These are phyloP conservation scores for Apis florea DNA, from an alignment of 1,140 invertebrate genomes.

Conservation along the genomic window DNA sequence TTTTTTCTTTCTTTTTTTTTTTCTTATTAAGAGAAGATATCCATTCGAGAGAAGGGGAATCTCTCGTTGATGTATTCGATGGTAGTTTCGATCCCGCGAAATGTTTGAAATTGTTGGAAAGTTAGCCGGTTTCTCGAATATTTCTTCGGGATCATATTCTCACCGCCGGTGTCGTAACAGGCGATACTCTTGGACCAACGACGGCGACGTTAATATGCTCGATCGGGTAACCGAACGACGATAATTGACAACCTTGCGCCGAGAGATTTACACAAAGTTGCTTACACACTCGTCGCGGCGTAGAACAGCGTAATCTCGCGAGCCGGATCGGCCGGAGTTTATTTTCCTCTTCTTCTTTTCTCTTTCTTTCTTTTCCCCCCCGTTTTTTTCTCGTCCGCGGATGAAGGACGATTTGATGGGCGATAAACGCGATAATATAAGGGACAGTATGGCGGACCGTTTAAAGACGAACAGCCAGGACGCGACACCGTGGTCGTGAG, in stretches of 20 bases:
- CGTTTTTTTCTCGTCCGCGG: background rate
- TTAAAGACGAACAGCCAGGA: conserved; percentile 21
- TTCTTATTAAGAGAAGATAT: too few relatives aligned
- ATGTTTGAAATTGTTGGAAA: background rate
- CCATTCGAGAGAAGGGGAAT: too few relatives aligned
- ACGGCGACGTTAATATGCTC: conserved; percentile 17
- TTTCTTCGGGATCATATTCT: background rate
- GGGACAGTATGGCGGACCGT: conserved; percentile 25
- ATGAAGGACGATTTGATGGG: conserved; percentile 56
- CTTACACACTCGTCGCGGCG: conserved; percentile 2
- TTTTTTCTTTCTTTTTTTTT: too few relatives aligned
- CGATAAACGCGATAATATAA: conserved; percentile 57
- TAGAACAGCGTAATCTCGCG: conserved; percentile 24
- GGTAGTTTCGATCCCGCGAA: background rate
- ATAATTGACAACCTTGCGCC: conserved; percentile 52
- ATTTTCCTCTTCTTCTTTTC: background rate
- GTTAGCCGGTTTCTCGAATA: background rate
- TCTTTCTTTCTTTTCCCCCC: background rate
- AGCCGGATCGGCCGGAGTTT: conserved; percentile 3
- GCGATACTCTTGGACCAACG: background rate
- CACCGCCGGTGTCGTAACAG: background rate
- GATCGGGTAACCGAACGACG: conserved; percentile 38
- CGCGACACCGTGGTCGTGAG: conserved; percentile 7
- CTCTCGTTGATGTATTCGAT: background rate
- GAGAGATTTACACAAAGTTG: conserved; percentile 47